phyloP scores from a whole-genome alignment of 1,140 invertebrate genomes.

The Zaprionus ornatus region DNA sequence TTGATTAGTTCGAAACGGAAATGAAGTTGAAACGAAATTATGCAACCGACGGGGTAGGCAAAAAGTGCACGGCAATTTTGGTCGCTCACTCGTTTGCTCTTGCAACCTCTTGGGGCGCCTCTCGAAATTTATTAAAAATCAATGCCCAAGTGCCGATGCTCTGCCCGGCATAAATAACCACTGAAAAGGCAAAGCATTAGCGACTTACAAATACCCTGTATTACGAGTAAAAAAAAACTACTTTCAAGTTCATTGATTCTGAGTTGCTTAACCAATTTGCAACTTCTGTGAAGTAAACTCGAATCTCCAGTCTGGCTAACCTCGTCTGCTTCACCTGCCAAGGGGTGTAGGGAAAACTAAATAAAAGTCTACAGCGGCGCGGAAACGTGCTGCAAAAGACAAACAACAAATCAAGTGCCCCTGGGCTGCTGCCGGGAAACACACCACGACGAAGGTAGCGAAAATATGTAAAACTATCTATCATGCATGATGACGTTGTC shows the following conservation, averaged over 20 bases:
- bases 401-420: constrained; percentile 80
- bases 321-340: background rate
- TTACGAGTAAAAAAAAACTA: background rate
- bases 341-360: constrained; percentile 58
- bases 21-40: constrained; percentile 82
- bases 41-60: constrained; percentile 47
- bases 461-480: constrained; percentile 80
- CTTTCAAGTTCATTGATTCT: background rate
- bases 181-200: constrained; percentile 18
- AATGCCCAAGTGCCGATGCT: constrained; percentile 54
- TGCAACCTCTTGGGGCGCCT: constrained; percentile 49
- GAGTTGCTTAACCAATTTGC: background rate
- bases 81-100: background rate
- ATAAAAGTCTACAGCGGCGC: constrained; percentile 61
- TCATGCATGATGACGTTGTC: constrained; percentile 67
- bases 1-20: constrained; percentile 82
- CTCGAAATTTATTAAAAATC: constrained; percentile 79
- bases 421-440: constrained; percentile 64
- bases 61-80: constrained; percentile 51
- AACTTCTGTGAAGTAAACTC: background rate
- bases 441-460: constrained; percentile 24
- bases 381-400: constrained; percentile 77
- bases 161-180: constrained; percentile 63
- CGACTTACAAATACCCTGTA: constrained; percentile 5
- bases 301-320: background rate